Evolutionary conservation across 1,140 invertebrate genomes (phyloP), one percentile per base, ranked within the genome.

Genomic region (Dinoponera quadriceps): DNA sequence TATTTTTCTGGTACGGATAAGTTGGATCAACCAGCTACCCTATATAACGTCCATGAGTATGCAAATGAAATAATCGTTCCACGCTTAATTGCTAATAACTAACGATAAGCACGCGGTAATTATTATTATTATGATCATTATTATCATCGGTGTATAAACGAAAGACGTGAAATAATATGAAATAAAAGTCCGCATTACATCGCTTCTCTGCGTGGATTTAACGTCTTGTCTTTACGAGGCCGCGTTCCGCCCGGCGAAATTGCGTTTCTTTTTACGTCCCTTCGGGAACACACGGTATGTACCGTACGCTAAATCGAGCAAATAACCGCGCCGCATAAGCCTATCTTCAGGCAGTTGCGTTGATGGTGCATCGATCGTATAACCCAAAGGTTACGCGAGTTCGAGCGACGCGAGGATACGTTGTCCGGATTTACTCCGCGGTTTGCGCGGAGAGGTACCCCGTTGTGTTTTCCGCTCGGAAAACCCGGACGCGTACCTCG

Each of bases 361-460:
- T 80, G 75, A 80, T 80, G 71, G 65, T 29, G 33, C 75, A 80
- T 80, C 75, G 75, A 80, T 80, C 75, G 65, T 5, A 18, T 5
- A 22, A 29, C 49, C 18, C 20, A 55, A 27, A 38, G 75, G 75
- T 69, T 80, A 78, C 33, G 51, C 13, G 75, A 69, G 51, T 78
- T 54, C 74, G 44, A 55, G n/a, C 20, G 13, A 13, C 13, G 11
- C 54, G 54, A 44, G 38, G 38, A 44, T 44, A 44, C 54, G n/a
- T 9, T 20, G 54, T 55, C n/a, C 18, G n/a, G 54, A 55, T 55
- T 55, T 55, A 55, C 20, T 7, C n/a, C 3, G 38, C 54, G n/a
- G 51, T 18, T n/a, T 7, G 18, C 54, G 54, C n/a, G 54, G 0
- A 3, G 22, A 48, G 20, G 18, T 66, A 54, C 38, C n/a, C n/a